These are phyloP conservation scores for Diplolepis rosae DNA, from an alignment of 2,888 invertebrate genomes.

Conservation along the genomic window DNA sequence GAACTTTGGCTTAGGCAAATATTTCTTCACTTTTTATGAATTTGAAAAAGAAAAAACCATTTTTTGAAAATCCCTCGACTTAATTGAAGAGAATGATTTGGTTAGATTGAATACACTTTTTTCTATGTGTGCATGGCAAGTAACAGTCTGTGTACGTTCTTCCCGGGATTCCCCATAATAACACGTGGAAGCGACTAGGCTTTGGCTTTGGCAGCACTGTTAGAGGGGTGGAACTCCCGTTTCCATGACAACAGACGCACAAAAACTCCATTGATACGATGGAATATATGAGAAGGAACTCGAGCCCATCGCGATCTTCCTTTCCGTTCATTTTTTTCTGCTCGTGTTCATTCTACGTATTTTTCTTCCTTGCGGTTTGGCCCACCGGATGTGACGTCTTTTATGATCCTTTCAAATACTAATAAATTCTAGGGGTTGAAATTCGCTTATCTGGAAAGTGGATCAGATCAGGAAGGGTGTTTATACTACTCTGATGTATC, in stretches of 20 bases:
- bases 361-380: slow-evolving; percentile 8
- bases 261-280: slow-evolving; percentile 64
- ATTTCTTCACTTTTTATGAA: no score
- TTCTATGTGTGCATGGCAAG: no score
- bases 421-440: not conserved
- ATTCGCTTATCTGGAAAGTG: not conserved
- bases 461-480: not conserved
- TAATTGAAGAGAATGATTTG: no score
- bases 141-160: slow-evolving; percentile 20
- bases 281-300: slow-evolving; percentile 40
- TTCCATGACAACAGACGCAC: slow-evolving; percentile 67
- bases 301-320: slow-evolving; percentile 18
- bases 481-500: not conserved
- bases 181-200: slow-evolving; percentile 45
- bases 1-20: no score
- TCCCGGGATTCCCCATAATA: slow-evolving; percentile 42
- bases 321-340: slow-evolving; percentile 9
- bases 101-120: no score
- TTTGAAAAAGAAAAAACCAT: no score
- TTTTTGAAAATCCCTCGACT: no score
- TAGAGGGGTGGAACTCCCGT: slow-evolving; percentile 55
- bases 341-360: not conserved
- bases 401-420: not conserved
- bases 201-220: slow-evolving; percentile 50
- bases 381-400: slow-evolving; percentile 3